Base-by-base conservation (phyloP, 92 coral and sea anemone species). In the Isaurus tuberculatus region DNA sequence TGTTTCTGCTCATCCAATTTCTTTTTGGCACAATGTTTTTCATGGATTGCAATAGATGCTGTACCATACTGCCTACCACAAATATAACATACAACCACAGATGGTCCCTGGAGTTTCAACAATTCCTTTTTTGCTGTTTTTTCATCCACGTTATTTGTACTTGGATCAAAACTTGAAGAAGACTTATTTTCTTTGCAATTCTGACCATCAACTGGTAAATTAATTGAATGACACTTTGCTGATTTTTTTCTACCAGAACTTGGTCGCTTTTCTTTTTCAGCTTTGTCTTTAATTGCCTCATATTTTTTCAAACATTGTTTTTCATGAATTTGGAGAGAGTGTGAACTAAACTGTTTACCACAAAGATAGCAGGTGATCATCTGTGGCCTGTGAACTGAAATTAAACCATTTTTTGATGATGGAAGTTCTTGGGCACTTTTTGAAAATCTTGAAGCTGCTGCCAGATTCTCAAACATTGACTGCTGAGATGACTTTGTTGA, bases 281-380 rank as follows among this genome's bases (percentile, higher is more conserved):
- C 58, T 57, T 87, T 92, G 30, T 85, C 88, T 29, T 87, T 82
- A 48, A 29, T 68, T 9, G 93, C 93, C 63, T 96, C 98, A 91
- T 93, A 92, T 69, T 92, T 96, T 79, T 92, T 96, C 43, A 88
- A 75, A 86, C 99, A 96, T 27, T 96, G 99, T 43, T 94, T 96
- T 88, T 96, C 98, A 84, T 96, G 99, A 40, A 96, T 90, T 55
- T 86, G 89, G 29, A 96, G 80, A 10, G 99, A 96, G 78, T 96
- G 98, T 19, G 85, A 77, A 17, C 92, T 94, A 64, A 96, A 91
- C 79, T 96, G 94, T 74, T 89, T 90, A 17, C 99, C 99, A 68
- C 99, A 96, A 19, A 96, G 92, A 72, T 96, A 96, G 31, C 99
- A 96, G 17, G 95, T 90, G 72, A 92, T 92, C 92, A 96, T 87